phyloP scores from a whole-genome alignment of 2,113 vertebrate species.

The Myotis yumanensis region DNA sequence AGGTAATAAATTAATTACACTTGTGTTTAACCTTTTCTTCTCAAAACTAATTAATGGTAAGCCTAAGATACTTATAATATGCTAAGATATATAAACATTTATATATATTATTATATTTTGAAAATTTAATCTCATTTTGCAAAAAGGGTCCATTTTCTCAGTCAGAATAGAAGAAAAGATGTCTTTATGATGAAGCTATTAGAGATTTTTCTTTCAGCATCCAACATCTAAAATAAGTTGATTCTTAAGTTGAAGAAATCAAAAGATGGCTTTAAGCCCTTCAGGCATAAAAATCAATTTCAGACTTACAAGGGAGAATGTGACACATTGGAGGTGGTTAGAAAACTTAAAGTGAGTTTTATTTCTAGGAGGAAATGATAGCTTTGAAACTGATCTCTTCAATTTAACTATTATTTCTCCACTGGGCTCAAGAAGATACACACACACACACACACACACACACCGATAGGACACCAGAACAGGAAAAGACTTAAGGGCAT shows the following conservation, averaged over 20 bases:
- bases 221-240: constrained; percentile 48
- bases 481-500: not conserved
- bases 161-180: constrained; percentile 31
- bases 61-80: not conserved
- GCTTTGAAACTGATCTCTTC: constrained; percentile 16
- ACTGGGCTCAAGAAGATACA: not conserved
- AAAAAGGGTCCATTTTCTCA: constrained; percentile 33
- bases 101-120: not conserved
- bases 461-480: not conserved
- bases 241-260: constrained; percentile 31
- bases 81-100: not conserved
- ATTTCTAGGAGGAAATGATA: not conserved
- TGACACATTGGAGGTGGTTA: not conserved
- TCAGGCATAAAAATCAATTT: constrained; percentile 33
- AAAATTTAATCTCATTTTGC: constrained; percentile 28
- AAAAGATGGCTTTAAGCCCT: constrained; percentile 19
- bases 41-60: constrained; percentile 28
- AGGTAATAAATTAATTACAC: constrained; percentile 52
- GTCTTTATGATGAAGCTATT: not conserved
- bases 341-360: constrained; percentile 48
- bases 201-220: not conserved
- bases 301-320: constrained; percentile 14
- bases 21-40: constrained; percentile 38
- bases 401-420: not conserved
- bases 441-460: not conserved